phyloP scores from a whole-genome alignment of 2,113 vertebrate species.

The Phoenicopterus ruber region DNA sequence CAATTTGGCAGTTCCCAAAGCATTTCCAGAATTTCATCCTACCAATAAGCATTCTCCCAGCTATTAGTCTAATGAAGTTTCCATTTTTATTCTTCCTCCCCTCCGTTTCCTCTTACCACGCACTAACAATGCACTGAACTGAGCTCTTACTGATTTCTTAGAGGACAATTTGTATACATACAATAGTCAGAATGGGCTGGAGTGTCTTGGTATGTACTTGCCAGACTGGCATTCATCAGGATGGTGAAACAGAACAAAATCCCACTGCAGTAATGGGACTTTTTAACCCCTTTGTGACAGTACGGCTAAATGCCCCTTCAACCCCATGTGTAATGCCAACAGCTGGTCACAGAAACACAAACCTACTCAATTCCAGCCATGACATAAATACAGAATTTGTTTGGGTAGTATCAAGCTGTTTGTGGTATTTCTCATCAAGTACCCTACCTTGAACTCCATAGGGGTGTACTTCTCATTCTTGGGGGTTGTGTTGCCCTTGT shows the following conservation, averaged over 20 bases:
- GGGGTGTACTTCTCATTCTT: conserved; percentile 99
- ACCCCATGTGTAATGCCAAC: background rate
- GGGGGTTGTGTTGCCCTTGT: conserved; percentile 94
- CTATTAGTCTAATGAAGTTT: conserved; percentile 23
- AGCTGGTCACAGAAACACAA: conserved; percentile 5
- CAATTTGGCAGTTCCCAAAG: background rate
- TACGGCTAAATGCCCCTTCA: background rate
- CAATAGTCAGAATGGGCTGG: conserved; percentile 24
- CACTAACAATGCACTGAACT: conserved; percentile 12
- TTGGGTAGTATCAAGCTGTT: background rate
- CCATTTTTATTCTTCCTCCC: conserved; percentile 53
- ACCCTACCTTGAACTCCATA: conserved; percentile 97
- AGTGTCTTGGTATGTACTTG: conserved; percentile 4
- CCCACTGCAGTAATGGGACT: background rate
- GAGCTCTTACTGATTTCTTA: conserved; percentile 15
- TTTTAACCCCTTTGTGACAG: conserved; percentile 13
- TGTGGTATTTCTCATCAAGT: background rate
- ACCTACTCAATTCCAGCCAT: background rate
- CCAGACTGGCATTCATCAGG: conserved; percentile 16
- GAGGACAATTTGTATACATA: background rate
- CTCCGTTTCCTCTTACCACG: conserved; percentile 15
- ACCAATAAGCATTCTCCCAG: background rate
- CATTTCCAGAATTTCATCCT: background rate
- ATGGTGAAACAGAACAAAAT: conserved; percentile 36
- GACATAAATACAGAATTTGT: background rate